phyloP scores from a whole-genome alignment of 1,140 invertebrate species.

The Apis dorsata region DNA sequence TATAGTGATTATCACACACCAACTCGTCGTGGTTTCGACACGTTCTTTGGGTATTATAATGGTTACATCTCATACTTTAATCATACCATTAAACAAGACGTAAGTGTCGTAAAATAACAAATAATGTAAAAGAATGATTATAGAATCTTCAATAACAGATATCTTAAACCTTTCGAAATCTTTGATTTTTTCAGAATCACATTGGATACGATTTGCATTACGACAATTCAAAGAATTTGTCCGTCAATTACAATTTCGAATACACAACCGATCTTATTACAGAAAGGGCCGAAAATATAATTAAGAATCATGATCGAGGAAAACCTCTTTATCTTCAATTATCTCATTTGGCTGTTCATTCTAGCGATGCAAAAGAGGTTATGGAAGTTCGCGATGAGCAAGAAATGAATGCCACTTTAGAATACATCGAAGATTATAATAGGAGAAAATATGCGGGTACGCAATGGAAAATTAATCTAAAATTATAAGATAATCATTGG shows the following conservation, averaged over 20 bases:
- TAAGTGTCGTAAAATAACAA: slow-evolving; percentile 63
- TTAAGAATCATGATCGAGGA: slow-evolving; percentile 78
- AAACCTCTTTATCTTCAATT: slow-evolving; percentile 83
- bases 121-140: no score
- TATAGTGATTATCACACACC: slow-evolving; percentile 79
- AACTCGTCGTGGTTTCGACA: slow-evolving; percentile 82
- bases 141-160: no score
- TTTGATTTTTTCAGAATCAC: slow-evolving; percentile 60
- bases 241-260: slow-evolving; percentile 74
- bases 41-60: slow-evolving; percentile 84
- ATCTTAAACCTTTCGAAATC: no score
- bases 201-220: slow-evolving; percentile 81
- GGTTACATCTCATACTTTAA: slow-evolving; percentile 83
- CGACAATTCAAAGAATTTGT: slow-evolving; percentile 68
- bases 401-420: slow-evolving; percentile 81
- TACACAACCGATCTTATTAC: slow-evolving; percentile 84
- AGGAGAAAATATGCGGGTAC: slow-evolving; percentile 82
- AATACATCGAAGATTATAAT: slow-evolving; percentile 80
- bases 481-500: no score
- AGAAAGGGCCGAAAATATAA: slow-evolving; percentile 80
- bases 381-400: slow-evolving; percentile 78
- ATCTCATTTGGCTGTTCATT: slow-evolving; percentile 82
- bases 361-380: slow-evolving; percentile 72
- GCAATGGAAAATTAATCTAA: neutral
- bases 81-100: slow-evolving; percentile 74